These are phyloP conservation scores for Glyptemys insculpta DNA, from an alignment of 2,797 vertebrate genomes.

Conservation along the genomic window DNA sequence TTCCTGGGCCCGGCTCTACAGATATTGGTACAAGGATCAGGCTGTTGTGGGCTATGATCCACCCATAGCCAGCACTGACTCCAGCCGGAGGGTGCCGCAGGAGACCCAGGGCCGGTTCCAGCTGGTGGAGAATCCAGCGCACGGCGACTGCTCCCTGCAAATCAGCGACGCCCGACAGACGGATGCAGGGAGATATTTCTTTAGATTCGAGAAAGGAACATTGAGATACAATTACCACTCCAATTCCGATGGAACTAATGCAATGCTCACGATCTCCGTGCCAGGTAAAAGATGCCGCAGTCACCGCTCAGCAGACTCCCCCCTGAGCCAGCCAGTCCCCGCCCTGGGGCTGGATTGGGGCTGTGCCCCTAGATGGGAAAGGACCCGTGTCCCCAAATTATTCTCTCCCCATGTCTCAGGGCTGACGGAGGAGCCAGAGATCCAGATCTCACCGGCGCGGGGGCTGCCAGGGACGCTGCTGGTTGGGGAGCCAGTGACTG, in stretches of 20 bases:
- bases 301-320: background rate
- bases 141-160: constrained; percentile 24
- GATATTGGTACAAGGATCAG: constrained; percentile 19
- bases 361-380: rapidly evolving
- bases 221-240: rapidly evolving
- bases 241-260: too few species aligned
- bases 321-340: background rate
- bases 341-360: rapidly evolving
- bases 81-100: rapidly evolving
- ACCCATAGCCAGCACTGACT: constrained; percentile 6
- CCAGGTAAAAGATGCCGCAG: background rate
- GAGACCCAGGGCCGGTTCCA: background rate
- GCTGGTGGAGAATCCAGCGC: background rate
- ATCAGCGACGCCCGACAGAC: rapidly evolving
- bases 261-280: background rate
- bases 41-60: rapidly evolving
- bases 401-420: background rate
- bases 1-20: rapidly evolving
- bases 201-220: background rate
- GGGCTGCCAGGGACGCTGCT: constrained; percentile 5
- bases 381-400: rapidly evolving
- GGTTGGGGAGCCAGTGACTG: rapidly evolving
- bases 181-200: background rate
- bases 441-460: rapidly evolving
- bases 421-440: background rate